Conservation (phyloP, 2,888 invertebrate genomes). For the Eilema sororculum region DNA sequence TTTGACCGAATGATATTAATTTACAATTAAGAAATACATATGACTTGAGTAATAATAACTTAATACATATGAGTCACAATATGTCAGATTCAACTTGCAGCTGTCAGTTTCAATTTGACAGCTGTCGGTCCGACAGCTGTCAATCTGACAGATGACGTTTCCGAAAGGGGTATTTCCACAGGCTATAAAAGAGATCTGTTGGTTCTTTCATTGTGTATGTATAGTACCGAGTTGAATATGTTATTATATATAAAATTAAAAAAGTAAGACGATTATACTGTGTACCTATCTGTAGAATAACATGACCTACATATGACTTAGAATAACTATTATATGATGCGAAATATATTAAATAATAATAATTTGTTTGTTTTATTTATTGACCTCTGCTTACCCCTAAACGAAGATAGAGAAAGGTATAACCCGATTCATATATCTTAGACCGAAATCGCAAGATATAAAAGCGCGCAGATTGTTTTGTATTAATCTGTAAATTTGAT, state of each 20-base stretch:
- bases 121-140: conserved; percentile 4
- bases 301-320: conserved; percentile 69
- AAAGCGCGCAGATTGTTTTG: too few species aligned
- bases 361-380: conserved; percentile 67
- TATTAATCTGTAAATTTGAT: too few species aligned
- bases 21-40: neutral
- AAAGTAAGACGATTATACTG: conserved; percentile 67
- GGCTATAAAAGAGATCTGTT: conserved; percentile 19
- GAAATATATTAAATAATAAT: conserved; percentile 67
- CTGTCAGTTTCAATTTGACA: neutral
- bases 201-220: conserved; percentile 29
- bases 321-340: conserved; percentile 70
- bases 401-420: too few species aligned
- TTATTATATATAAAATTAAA: conserved; percentile 54
- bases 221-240: conserved; percentile 40
- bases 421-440: too few species aligned
- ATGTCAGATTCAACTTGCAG: conserved; percentile 3
- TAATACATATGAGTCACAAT: neutral
- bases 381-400: neutral
- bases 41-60: too few species aligned
- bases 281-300: conserved; percentile 74
- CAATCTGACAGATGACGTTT: neutral
- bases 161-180: conserved; percentile 20
- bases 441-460: too few species aligned
- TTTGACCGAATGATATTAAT: too few species aligned